phyloP scores from a whole-genome alignment of 2,113 vertebrate genomes.

The Melanerpes aurifrons region DNA sequence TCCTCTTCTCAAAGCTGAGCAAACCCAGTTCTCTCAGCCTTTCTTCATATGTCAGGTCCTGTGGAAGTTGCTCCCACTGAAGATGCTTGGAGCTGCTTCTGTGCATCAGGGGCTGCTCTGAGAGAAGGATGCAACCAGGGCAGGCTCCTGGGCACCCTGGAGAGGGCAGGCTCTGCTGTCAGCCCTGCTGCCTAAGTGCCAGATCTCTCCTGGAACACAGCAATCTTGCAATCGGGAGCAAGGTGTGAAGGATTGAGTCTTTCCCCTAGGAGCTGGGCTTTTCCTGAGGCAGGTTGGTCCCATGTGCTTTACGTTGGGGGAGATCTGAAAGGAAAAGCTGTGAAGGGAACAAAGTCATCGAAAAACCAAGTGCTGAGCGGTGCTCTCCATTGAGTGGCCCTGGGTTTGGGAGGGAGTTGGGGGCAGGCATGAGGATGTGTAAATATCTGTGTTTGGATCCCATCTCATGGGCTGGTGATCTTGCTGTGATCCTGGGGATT shows the following conservation, averaged over 20 bases:
- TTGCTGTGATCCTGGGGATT: background rate
- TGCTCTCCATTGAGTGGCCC: fast-evolving
- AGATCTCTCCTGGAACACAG: background rate
- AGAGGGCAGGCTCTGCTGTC: background rate
- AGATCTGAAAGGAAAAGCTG: background rate
- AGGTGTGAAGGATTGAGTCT: background rate
- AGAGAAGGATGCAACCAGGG: background rate
- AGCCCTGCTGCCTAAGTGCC: background rate
- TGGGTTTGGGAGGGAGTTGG: background rate
- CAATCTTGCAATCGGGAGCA: fast-evolving
- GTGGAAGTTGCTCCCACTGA: background rate
- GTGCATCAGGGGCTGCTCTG: background rate
- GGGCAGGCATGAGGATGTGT: background rate
- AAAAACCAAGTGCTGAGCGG: background rate
- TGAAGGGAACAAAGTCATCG: background rate
- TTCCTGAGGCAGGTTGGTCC: background rate
- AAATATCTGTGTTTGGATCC: background rate
- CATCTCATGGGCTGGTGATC: fast-evolving
- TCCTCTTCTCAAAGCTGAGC: too few species aligned
- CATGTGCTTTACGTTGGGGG: fast-evolving
- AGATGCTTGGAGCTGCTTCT: background rate
- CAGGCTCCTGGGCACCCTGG: fast-evolving
- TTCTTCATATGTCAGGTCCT: background rate
- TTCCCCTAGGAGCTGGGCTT: background rate
- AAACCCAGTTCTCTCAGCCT: too few species aligned